phyloP scores from a whole-genome alignment of 30 jellyfish, hydroid and myxozoan species.

The Aurelia sp. region DNA sequence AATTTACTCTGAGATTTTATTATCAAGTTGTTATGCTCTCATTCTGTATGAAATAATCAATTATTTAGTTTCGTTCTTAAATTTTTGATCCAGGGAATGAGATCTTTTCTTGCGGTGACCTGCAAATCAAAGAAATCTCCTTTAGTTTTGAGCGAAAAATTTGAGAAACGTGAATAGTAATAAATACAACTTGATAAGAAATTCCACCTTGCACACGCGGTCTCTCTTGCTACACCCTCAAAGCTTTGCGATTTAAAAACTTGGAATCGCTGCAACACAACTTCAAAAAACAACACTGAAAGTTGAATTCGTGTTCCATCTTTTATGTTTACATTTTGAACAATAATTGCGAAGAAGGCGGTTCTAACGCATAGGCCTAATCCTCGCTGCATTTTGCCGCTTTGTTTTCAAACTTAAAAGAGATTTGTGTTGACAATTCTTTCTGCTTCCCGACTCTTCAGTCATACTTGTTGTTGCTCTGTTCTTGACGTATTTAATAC shows the following conservation, averaged over 20 bases:
- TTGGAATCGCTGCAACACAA: constrained; percentile 34
- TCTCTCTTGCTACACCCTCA: constrained; percentile 40
- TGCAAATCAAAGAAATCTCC: too few species aligned
- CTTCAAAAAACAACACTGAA: constrained; percentile 33
- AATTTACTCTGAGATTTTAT: too few species aligned
- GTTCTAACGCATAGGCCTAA: constrained; percentile 1
- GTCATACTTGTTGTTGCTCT: not conserved
- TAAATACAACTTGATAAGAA: not conserved
- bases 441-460: constrained; percentile 36
- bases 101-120: too few species aligned
- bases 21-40: too few species aligned
- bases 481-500: constrained; percentile 54
- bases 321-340: not conserved
- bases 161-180: too few species aligned
- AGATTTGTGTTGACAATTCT: not conserved
- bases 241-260: constrained; percentile 38
- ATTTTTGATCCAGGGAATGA: too few species aligned
- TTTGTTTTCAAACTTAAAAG: not conserved
- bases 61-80: too few species aligned
- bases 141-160: too few species aligned
- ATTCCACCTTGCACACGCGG: constrained; percentile 31
- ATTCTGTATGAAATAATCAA: too few species aligned
- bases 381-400: constrained; percentile 2
- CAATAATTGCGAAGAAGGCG: constrained; percentile 3
- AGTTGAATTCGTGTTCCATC: not conserved